Conservation (phyloP, 2,113 vertebrate genomes). For the Irena cyanogastra region DNA sequence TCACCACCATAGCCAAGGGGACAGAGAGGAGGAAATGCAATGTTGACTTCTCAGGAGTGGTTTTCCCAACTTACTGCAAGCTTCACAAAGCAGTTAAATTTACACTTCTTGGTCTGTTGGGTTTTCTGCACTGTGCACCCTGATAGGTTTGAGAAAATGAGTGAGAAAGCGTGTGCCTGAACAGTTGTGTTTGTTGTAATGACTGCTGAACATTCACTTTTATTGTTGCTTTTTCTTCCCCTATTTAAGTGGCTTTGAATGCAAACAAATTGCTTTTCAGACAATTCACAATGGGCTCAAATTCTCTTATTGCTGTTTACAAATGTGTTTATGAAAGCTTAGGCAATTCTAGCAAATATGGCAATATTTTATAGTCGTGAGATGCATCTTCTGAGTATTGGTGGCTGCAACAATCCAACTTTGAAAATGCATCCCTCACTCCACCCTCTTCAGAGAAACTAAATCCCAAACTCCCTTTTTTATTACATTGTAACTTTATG, state of each 20-base stretch:
- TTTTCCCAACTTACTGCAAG: not conserved
- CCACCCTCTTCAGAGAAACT: constrained; percentile 21
- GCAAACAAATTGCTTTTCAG: constrained; percentile 59
- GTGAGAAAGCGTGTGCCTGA: not conserved
- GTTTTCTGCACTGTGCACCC: not conserved
- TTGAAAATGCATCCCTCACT: not conserved
- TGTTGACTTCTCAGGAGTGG: not conserved
- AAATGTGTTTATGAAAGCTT: constrained; percentile 69
- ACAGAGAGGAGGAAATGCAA: not conserved
- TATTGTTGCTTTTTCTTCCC: constrained; percentile 7
- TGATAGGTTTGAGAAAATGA: constrained; percentile 33
- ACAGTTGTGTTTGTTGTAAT: constrained; percentile 10
- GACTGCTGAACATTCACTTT: constrained; percentile 39
- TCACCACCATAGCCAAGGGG: not conserved
- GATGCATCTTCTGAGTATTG: constrained; percentile 43
- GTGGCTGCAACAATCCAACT: not conserved
- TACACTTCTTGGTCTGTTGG: not conserved
- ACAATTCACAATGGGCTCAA: constrained; percentile 47
- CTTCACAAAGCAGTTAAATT: not conserved
- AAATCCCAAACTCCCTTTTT: constrained; percentile 29
- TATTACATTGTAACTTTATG: constrained; percentile 36
- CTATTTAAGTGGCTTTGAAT: constrained; percentile 24
- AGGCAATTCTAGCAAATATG: constrained; percentile 57
- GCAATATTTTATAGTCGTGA: constrained; percentile 51
- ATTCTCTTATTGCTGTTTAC: constrained; percentile 69